Evolutionary conservation across 2,888 invertebrate species (phyloP).

Genomic region (Rotaria macrura): DNA sequence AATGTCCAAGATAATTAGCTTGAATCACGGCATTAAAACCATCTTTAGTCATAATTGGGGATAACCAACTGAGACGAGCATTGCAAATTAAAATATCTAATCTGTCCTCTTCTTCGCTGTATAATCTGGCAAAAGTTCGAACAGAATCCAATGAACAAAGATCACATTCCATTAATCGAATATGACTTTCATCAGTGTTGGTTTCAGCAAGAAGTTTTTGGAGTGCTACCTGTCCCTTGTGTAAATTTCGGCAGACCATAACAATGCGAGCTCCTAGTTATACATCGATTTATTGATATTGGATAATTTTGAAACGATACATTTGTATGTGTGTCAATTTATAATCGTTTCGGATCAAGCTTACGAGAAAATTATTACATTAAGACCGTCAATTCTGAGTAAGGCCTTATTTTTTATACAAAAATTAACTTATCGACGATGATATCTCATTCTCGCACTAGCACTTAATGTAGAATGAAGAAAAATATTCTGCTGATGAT

Average conservation of each 20-base stretch:
- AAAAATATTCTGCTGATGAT: too few relatives aligned
- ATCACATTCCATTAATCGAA: not conserved
- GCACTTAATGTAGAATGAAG: too few relatives aligned
- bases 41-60: not conserved
- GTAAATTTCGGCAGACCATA: constrained; percentile 22
- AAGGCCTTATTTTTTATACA: too few relatives aligned
- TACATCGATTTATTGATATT: too few relatives aligned
- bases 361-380: too few relatives aligned
- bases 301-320: not conserved
- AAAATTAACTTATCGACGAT: too few relatives aligned
- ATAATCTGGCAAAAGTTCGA: not conserved
- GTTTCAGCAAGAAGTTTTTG: not conserved
- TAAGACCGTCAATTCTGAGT: too few relatives aligned
- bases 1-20: constrained; percentile 39
- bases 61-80: not conserved
- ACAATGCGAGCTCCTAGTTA: constrained; percentile 20
- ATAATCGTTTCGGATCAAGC: too few relatives aligned
- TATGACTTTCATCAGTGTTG: not conserved
- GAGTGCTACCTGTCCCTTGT: constrained; percentile 16
- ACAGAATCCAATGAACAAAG: not conserved
- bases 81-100: not conserved
- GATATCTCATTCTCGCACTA: too few relatives aligned
- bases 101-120: not conserved
- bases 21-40: constrained; percentile 38
- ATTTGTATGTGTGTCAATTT: too few relatives aligned